Conservation (phyloP, 1,140 invertebrate species). For the Episyrphus balteatus region DNA sequence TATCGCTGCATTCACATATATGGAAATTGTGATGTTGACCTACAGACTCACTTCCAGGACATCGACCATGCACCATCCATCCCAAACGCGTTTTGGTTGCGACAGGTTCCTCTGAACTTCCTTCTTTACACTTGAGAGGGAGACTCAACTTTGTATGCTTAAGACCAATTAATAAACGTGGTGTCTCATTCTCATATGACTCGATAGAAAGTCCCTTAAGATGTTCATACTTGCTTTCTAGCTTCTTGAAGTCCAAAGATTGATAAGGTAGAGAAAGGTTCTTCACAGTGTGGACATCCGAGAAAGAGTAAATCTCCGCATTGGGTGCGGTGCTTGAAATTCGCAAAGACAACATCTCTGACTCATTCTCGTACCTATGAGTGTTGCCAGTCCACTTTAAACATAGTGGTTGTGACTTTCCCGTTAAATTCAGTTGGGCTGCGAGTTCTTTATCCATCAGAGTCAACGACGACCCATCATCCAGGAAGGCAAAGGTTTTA, state of each 20-base stretch:
- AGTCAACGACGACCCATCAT: slow-evolving; percentile 2
- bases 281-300: slow-evolving; percentile 1
- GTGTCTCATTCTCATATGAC: background rate
- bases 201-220: background rate
- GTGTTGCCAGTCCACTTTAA: slow-evolving; percentile 2
- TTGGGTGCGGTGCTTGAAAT: background rate
- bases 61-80: slow-evolving; percentile 5
- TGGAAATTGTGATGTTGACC: too few species aligned
- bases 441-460: slow-evolving; percentile 1
- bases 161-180: slow-evolving; percentile 1
- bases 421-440: background rate
- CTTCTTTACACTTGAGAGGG: background rate
- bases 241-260: background rate
- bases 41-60: background rate
- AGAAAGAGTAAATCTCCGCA: too few species aligned
- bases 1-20: background rate
- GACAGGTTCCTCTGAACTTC: background rate
- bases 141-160: background rate
- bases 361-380: slow-evolving; percentile 1
- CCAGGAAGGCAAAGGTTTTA: slow-evolving; percentile 1
- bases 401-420: background rate
- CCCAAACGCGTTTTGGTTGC: slow-evolving; percentile 1
- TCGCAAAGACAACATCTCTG: background rate
- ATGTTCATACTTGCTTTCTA: background rate
- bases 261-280: background rate